Evolutionary conservation across 2,888 invertebrate genomes (phyloP), one percentile per base, ranked within the genome.

Genomic region (Agrochola lota): DNA sequence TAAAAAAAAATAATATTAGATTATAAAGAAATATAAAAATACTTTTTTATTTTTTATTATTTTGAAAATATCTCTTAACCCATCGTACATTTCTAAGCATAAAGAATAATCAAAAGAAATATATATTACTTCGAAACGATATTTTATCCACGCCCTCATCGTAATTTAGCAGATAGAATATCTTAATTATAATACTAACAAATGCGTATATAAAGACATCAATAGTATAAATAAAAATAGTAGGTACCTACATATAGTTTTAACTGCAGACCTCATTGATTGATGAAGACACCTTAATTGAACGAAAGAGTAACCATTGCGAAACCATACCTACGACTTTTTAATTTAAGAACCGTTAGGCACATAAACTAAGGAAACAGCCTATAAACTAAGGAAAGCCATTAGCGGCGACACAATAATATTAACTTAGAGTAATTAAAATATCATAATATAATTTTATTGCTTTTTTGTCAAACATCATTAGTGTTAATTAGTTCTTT

Each of bases 271-370:
- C 40, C 40, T 26, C 30, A 71, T 69, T 85, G 87, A 87, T 86
- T 85, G 72, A 88, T 86, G 81, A 59, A 67, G 83, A 87, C 85
- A 88, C 26, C 85, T 83, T 87, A 88, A 85, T 85, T 70, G 71
- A 64, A 81, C 69, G 66, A 68, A 78, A 63, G 78, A 64, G 17
- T 67, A 68, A 57, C 74, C 63, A 78, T 30, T 79, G 71, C 55
- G 46, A 78, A 74, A 60, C 49, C 62, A 59, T 72, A n/a, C n/a
- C n/a, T n/a, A 26, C 52, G 63, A 60, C 43, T 84, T 84, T 85
- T 63, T 64, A 49, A 79, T 84, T 67, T 60, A 67, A 71, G 23
- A 80, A 81, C 87, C 79, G 85, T 86, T 86, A 77, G 15, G 52
- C 63, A 63, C 70, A 80, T 78, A 67, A 80, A 71, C 17, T 70